A percentile compares a stretch with the other conserved stretches of the same genome.
Conservation (phyloP, 2,888 invertebrate species). For the Limnephilus marmoratus region DNA sequence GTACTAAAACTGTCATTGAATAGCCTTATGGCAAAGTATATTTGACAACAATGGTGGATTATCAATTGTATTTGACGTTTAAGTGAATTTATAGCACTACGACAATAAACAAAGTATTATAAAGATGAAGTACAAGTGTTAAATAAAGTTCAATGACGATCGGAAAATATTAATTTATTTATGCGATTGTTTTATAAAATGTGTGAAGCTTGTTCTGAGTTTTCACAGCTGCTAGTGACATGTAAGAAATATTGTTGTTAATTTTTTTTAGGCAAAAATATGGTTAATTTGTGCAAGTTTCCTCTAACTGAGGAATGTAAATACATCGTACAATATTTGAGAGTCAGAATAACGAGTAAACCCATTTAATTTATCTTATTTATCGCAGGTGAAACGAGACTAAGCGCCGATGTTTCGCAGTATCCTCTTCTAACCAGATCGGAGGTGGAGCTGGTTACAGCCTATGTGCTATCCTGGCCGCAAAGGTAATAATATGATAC, state of each 20-base stretch:
- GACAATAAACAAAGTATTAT: conserved; percentile 75
- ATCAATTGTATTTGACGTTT: conserved; percentile 64
- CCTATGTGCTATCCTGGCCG: conserved; percentile 93
- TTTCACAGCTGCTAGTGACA: conserved; percentile 91
- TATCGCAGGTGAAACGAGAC: conserved; percentile 87
- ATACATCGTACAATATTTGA: conserved; percentile 3
- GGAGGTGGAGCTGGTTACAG: conserved; percentile 89
- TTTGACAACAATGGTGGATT: conserved; percentile 66
- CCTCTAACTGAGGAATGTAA: neutral
- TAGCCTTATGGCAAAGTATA: conserved; percentile 51
- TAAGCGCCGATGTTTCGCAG: conserved; percentile 87
- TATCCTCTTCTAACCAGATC: conserved; percentile 85
- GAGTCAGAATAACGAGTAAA: neutral
- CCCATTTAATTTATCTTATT: conserved; percentile 67
- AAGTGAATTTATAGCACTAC: conserved; percentile 55
- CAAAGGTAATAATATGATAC: conserved; percentile 80
- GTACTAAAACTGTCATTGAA: conserved; percentile 21
- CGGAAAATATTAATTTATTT: conserved; percentile 75
- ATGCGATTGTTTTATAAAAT: conserved; percentile 76
- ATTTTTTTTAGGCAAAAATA: conserved; percentile 4
- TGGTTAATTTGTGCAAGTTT: neutral
- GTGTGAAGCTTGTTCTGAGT: conserved; percentile 97
- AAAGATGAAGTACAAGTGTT: conserved; percentile 78
- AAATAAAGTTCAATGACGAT: conserved; percentile 72
- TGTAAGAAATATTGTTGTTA: conserved; percentile 72